Evolutionary conservation across 2,797 vertebrate species (phyloP).

Genomic region (Thripadectes ignobilis): DNA sequence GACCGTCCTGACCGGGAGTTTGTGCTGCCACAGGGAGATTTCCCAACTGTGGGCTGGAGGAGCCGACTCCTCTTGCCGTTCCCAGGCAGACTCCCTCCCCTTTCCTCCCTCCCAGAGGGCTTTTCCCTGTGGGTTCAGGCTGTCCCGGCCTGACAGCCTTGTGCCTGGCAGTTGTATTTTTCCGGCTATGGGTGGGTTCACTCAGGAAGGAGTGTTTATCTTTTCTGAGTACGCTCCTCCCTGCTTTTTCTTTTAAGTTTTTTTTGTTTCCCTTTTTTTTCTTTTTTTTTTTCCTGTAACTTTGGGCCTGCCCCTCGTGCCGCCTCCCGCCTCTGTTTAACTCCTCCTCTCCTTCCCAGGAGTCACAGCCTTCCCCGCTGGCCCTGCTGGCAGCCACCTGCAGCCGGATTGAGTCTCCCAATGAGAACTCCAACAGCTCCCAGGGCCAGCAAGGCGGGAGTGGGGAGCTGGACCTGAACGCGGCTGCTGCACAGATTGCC

Average conservation of each 20-base stretch:
- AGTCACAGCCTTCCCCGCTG: constrained; percentile 92
- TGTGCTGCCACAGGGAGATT: not conserved
- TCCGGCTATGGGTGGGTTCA: constrained; percentile 24
- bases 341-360: constrained; percentile 77
- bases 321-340: not conserved
- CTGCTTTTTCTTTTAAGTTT: not conserved
- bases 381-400: constrained; percentile 96
- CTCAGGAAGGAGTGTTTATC: constrained; percentile 43
- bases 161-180: constrained; percentile 19
- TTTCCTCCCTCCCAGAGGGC: not conserved
- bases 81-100: not conserved
- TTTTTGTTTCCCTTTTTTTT: not conserved
- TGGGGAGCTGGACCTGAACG: constrained; percentile 84
- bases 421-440: constrained; percentile 83
- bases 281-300: not conserved
- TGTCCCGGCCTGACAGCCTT: not conserved
- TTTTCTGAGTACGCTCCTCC: constrained; percentile 1
- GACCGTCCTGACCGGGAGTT: rapidly evolving
- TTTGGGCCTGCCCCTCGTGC: not conserved
- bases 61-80: not conserved
- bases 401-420: constrained; percentile 94
- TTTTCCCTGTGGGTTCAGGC: not conserved
- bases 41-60: not conserved
- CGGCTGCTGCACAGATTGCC: constrained; percentile 82
- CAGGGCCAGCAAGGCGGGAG: constrained; percentile 80